Conservation (phyloP, 2,113 vertebrate genomes). For the Taxidea taxus region DNA sequence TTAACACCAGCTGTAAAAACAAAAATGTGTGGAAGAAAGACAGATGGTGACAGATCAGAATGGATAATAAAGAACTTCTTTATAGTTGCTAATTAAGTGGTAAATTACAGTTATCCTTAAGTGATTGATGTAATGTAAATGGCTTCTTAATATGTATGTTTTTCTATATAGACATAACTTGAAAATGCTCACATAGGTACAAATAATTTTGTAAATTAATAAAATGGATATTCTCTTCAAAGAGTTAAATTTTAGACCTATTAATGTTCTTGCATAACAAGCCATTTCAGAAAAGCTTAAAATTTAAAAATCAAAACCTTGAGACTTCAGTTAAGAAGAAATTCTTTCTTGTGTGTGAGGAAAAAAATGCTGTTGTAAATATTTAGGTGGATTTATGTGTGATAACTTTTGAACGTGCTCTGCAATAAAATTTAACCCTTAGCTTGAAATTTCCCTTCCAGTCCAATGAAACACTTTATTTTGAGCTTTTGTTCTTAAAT, state of each 20-base stretch:
- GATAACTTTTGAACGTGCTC: background rate
- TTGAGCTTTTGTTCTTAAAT: conserved; percentile 37
- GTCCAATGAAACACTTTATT: conserved; percentile 37
- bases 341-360: background rate
- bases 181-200: conserved; percentile 8
- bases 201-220: conserved; percentile 31
- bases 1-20: conserved; percentile 71
- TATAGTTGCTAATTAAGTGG: conserved; percentile 69
- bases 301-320: conserved; percentile 14
- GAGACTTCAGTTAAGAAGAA: background rate
- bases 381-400: conserved; percentile 26
- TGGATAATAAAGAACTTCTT: conserved; percentile 62
- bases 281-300: conserved; percentile 29
- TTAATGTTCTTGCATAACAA: conserved; percentile 1
- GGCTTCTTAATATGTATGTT: conserved; percentile 30
- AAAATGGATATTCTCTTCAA: background rate
- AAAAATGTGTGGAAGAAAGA: conserved; percentile 59
- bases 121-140: conserved; percentile 31
- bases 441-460: conserved; percentile 31
- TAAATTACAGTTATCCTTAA: conserved; percentile 30
- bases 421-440: conserved; percentile 49
- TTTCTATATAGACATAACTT: conserved; percentile 34
- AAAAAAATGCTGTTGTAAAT: background rate
- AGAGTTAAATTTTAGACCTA: conserved; percentile 25
- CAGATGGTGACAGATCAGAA: conserved; percentile 67